Base-by-base conservation (phyloP, 2,888 invertebrate species). In the Drosophila mimetica region DNA sequence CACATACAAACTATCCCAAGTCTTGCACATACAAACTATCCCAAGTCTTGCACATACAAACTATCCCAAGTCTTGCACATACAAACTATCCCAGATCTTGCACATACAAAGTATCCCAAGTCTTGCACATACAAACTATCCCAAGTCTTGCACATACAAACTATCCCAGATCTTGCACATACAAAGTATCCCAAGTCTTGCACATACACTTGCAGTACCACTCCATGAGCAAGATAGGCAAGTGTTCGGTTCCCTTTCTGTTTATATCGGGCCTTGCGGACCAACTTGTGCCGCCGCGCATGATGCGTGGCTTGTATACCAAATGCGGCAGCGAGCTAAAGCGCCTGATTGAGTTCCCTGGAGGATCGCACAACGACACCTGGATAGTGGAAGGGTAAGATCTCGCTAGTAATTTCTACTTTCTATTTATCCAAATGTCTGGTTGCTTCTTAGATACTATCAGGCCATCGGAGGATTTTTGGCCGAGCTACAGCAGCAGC, bases 321-420 rank as follows among this genome's bases (percentile, higher is more conserved):
- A 92, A 94, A 46, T 97, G 97, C 89, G 94, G 94, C 32, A 96
- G 97, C 71, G 91, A 94, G 20, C 93, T 94, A 79, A 98, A 98
- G 92, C 95, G 95, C 76, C 92, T 98, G 44, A 92, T 95, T 20
- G 94, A 95, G 86, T 94, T 98, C 91, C 94, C 95, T 2, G 94
- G 95, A 18, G 98, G 98, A 1, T 96, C 97, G 0, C 98, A 99
- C 91, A 98, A 98, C 89, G 98, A 98, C 91, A 98, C 98, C 0
- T 98, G 98, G 98, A 95, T 95, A 66, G 95, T 96, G 81, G 94
- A 95, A 70, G 96, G 96, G 72, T 98, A 97, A 71, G 75, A 6
- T 7, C 13, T 69, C 69, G 1, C 9, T 2, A 3, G 11, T 7
- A 30, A 13, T 4, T 4, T 11, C 4, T 2, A 13, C n/a, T 16